Evolutionary conservation across 2,888 invertebrate species (phyloP), one percentile per base, ranked within the genome.

Genomic region (Pyrrhosoma nymphula): DNA sequence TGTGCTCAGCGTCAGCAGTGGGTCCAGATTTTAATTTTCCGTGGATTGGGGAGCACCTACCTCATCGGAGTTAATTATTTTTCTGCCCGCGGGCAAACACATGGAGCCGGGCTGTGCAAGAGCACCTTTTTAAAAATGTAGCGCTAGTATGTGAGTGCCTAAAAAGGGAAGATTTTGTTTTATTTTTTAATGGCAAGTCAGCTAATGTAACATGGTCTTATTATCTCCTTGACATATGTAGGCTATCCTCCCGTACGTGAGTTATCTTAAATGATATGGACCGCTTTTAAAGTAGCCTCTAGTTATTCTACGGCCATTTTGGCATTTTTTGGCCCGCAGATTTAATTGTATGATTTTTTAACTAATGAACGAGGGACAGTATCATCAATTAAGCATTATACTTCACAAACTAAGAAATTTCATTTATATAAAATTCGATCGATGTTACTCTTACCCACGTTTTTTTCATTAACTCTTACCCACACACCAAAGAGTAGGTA

Each of bases 31-130:
- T 82, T 30, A 35, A 82, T 82, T 82, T 35, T 35, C 30, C 35
- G 35, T 26, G 35, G 30, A 82, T 82, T 26, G 82, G 16, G 35
- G 82, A 47, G 47, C 47, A 47, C 82, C 3, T n/a, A 82, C 82
- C 82, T 82, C 82, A 82, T 82, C 82, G 82, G 82, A 82, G 82
- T 82, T 82, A 82, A 82, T 82, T 82, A 82, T 82, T 82, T 82
- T 82, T 35, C 35, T 16, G 82, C 82, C 16, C 82, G 82, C 12
- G 82, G 82, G 26, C 82, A 82, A 82, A 82, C 82, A 82, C 82
- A 8, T 10, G 6, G 69, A 26, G 18, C 30, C 4, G 35, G 82
- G 4, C 82, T 16, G 14, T 35, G 30, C 82, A 35, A 0, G 82
- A 35, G 82, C 35, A 26, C 82, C 82, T 82, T 82, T 69, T 82